Evolutionary conservation across 2,113 vertebrate species (phyloP).

Genomic region (Eulemur rufifrons): DNA sequence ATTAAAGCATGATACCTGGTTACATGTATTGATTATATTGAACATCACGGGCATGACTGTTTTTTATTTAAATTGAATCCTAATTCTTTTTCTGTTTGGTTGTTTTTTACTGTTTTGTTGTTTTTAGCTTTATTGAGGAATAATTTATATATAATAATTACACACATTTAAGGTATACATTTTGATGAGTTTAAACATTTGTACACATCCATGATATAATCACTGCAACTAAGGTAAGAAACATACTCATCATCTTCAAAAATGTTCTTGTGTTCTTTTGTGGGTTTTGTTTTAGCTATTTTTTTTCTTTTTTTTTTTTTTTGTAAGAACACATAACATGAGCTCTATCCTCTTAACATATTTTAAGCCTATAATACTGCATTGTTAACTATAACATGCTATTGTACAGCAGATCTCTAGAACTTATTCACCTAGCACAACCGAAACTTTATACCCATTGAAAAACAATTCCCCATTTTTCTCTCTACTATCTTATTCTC

Average conservation of each 20-base stretch:
- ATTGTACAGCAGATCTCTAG: neutral
- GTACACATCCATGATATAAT: neutral
- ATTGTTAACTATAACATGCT: neutral
- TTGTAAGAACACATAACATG: neutral
- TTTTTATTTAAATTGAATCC: neutral
- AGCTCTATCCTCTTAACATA: neutral
- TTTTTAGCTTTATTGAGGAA: neutral
- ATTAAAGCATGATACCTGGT: neutral
- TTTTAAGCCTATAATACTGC: neutral
- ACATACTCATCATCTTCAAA: neutral
- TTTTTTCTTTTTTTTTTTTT: neutral
- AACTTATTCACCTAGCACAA: neutral
- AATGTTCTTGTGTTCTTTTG: neutral
- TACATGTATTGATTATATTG: neutral
- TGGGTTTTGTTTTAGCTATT: neutral
- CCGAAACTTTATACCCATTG: neutral
- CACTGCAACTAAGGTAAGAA: neutral
- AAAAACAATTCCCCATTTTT: neutral
- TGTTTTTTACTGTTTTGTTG: neutral
- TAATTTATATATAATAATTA: neutral
- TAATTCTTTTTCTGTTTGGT: neutral
- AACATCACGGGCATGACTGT: neutral
- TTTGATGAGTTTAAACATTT: neutral
- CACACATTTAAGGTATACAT: neutral
- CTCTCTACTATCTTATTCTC: neutral